Evolutionary conservation across 2,888 invertebrate species (phyloP), one percentile per base, ranked within the genome.

Genomic region (Leucophenga maculata): DNA sequence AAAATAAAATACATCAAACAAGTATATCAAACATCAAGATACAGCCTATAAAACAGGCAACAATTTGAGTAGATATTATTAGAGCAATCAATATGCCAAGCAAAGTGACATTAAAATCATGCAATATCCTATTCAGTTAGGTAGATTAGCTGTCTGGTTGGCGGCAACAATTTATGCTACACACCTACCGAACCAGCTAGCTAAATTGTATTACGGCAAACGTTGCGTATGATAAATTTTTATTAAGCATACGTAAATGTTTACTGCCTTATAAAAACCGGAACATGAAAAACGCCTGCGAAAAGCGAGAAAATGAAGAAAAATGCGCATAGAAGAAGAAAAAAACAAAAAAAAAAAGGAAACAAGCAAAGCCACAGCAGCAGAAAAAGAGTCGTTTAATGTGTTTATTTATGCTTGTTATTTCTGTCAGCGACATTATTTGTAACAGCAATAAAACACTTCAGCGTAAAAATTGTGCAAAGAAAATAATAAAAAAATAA

Each of bases 361-460:
- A 48, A 6, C 31, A 22, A 31, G 18, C 18, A 57, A 18, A 64
- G 46, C 50, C 16, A 39, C 39, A 50, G 50, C 16, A 18, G 50
- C 50, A 50, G 13, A 50, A 14, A 48, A 48, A 39, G 62, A 64
- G 22, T 48, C 46, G 11, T 48, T 64, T 64, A 48, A 64, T 48
- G 62, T 64, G 62, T 64, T 64, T 64, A 64, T 64, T 64, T 46
- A 48, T 64, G 62, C 62, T 48, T 46, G 62, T 64, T 81, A 79
- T 79, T 82, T 79, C 78, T 79, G 81, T 77, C 78, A 81, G 83
- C 81, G 79, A 81, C 81, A 80, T 80, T 80, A 82, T 82, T 80
- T 82, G 83, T 82, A 83, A 78, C 78, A 82, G 82, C 80, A 80
- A 80, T 80, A 82, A 80, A 82, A 80, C 82, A 77, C 81, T 80